These are phyloP conservation scores for Alsophila aescularia DNA, from an alignment of 2,888 invertebrate species.

Conservation along the genomic window DNA sequence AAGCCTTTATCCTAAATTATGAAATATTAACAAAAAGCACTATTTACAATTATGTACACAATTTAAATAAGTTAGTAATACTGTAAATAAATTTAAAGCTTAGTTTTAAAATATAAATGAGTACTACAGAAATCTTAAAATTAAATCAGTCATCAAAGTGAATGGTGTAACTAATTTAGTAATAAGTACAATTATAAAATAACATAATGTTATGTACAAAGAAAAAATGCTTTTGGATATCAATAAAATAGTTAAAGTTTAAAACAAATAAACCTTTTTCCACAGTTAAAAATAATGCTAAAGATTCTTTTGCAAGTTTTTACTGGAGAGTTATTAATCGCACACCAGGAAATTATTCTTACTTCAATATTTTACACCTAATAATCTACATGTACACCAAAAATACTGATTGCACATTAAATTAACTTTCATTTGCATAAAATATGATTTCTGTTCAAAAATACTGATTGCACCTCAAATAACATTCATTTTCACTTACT, in stretches of 20 bases:
- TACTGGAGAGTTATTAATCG: too few relatives aligned
- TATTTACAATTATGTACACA: conserved; percentile 79
- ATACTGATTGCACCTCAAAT: too few relatives aligned
- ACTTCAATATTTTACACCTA: too few relatives aligned
- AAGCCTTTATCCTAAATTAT: conserved; percentile 20
- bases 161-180: conserved; percentile 33
- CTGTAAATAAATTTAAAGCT: conserved; percentile 82
- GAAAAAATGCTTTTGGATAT: background rate
- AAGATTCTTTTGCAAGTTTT: too few relatives aligned
- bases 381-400: too few relatives aligned
- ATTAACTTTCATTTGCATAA: too few relatives aligned
- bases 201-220: conserved; percentile 24
- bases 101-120: conserved; percentile 55
- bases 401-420: too few relatives aligned
- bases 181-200: background rate
- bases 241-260: background rate
- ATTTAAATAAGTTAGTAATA: conserved; percentile 81
- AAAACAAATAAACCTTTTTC: background rate
- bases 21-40: conserved; percentile 45
- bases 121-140: conserved; percentile 46
- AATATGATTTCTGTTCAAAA: too few relatives aligned
- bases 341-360: too few relatives aligned
- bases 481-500: too few relatives aligned
- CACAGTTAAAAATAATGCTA: too few relatives aligned
- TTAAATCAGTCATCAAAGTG: conserved; percentile 65